A percentile compares a stretch with the other conserved stretches of the same genome.
phyloP scores from a whole-genome alignment of 2,113 vertebrate species.

The Hippoglossus stenolepis region DNA sequence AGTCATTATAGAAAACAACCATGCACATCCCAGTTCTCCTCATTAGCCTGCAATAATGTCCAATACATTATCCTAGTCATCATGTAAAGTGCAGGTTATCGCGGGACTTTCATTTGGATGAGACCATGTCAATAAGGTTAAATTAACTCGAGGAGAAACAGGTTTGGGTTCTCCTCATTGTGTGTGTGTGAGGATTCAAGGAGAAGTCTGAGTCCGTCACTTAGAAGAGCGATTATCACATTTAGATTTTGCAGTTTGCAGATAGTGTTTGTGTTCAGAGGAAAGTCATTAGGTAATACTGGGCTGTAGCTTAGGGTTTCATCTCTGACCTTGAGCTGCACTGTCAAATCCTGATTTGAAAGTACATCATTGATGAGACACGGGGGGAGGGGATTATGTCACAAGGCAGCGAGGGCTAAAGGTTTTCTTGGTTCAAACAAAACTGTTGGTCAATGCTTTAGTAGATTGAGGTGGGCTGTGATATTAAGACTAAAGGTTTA shows the following conservation, averaged over 20 bases:
- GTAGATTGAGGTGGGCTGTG: no score
- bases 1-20: background rate
- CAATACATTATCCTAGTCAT: background rate
- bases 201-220: no score
- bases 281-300: slow-evolving; percentile 13
- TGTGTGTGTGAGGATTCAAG: no score
- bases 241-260: no score
- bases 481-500: no score
- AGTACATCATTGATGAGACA: background rate
- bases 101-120: background rate
- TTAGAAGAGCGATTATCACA: no score
- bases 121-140: background rate
- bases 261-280: background rate
- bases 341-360: background rate
- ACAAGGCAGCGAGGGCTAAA: background rate
- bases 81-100: background rate
- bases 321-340: slow-evolving; percentile 42
- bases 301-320: slow-evolving; percentile 1
- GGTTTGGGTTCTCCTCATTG: no score
- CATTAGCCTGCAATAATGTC: background rate
- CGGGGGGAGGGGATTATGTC: background rate
- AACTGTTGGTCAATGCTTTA: background rate
- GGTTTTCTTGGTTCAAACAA: background rate
- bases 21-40: background rate
- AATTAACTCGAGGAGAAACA: no score